Conservation (phyloP, 2,797 vertebrate genomes). For the Rhyacichthys aspro region DNA sequence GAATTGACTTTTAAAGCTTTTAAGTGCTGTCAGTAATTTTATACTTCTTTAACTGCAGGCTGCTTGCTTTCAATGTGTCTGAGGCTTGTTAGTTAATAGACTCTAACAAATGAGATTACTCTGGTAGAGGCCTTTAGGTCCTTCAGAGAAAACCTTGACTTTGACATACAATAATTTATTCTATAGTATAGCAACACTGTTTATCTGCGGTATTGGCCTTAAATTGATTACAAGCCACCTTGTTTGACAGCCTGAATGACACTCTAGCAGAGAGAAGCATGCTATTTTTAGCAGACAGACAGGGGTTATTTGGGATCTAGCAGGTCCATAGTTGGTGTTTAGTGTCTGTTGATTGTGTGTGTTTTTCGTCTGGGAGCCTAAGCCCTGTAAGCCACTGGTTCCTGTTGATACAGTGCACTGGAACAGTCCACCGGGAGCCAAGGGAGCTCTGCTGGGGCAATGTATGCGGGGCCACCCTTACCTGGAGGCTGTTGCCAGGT, state of each 20-base stretch:
- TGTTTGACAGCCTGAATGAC: not conserved
- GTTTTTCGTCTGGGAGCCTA: constrained; percentile 32
- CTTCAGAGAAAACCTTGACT: too few relatives aligned
- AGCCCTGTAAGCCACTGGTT: constrained; percentile 53
- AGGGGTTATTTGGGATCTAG: not conserved
- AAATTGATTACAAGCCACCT: not conserved
- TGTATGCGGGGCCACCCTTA: constrained; percentile 57
- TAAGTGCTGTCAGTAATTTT: too few relatives aligned
- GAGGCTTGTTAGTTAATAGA: too few relatives aligned
- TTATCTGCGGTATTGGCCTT: too few relatives aligned
- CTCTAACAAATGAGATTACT: too few relatives aligned
- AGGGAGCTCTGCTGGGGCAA: constrained; percentile 16
- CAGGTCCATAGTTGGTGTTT: not conserved
- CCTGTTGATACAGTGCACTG: constrained; percentile 54
- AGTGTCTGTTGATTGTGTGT: not conserved
- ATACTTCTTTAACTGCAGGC: too few relatives aligned
- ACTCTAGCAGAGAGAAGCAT: too few relatives aligned
- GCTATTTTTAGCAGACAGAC: constrained; percentile 8
- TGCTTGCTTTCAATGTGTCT: too few relatives aligned
- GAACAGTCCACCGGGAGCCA: constrained; percentile 6
- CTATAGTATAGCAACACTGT: too few relatives aligned
- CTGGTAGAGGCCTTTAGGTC: too few relatives aligned
- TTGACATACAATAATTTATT: too few relatives aligned
- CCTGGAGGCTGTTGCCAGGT: constrained; percentile 54
- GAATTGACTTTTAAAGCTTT: not conserved